A percentile compares a stretch with the other conserved stretches of the same genome.
phyloP scores from a whole-genome alignment of 2,113 vertebrate genomes.

The Merops nubicus region DNA sequence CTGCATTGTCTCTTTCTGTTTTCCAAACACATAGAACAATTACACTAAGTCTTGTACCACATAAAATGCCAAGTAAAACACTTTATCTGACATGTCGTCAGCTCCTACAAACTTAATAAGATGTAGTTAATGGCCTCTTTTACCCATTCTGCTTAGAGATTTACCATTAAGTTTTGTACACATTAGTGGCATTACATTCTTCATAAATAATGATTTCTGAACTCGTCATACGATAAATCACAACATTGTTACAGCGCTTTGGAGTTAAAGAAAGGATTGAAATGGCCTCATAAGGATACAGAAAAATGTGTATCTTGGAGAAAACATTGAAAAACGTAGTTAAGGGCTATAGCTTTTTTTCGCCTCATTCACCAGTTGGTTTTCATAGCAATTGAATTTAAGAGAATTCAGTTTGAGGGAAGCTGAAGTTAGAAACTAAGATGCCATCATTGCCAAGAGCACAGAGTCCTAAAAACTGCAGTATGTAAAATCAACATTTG shows the following conservation, averaged over 20 bases:
- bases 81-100: background rate
- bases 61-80: background rate
- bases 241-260: background rate
- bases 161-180: background rate
- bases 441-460: background rate
- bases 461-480: background rate
- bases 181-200: background rate
- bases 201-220: background rate
- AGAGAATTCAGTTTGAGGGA: background rate
- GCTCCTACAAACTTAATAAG: background rate
- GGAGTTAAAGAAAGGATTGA: background rate
- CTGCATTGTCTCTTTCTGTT: background rate
- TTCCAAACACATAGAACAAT: background rate
- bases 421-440: background rate
- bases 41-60: background rate
- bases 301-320: background rate
- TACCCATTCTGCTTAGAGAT: background rate
- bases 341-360: background rate
- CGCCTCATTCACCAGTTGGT: background rate
- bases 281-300: background rate
- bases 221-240: background rate
- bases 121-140: background rate
- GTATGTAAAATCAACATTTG: background rate
- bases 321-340: background rate
- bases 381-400: background rate